Conservation (phyloP, 1,140 invertebrate genomes). For the Drosophila subobscura region DNA sequence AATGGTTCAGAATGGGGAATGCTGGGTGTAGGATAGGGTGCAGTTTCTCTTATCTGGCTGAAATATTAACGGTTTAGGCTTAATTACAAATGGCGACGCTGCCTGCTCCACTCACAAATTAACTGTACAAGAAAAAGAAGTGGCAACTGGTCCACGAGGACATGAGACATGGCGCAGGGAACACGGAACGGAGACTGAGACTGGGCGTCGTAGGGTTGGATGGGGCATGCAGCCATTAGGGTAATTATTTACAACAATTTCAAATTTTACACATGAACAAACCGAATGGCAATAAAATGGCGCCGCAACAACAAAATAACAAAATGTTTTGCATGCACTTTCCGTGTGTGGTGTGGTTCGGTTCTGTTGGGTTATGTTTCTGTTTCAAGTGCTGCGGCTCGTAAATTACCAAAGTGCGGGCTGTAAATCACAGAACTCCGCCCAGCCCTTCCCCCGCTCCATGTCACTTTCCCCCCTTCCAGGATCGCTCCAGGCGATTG, state of each 20-base stretch:
- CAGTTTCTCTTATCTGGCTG: conserved; percentile 68
- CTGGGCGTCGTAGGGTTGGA: background rate
- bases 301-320: conserved; percentile 20
- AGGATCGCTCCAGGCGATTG: conserved; percentile 23
- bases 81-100: conserved; percentile 78
- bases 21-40: conserved; percentile 18
- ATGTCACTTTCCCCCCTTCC: conserved; percentile 30
- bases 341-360: conserved; percentile 27
- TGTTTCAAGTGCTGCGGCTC: conserved; percentile 47
- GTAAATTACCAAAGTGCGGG: conserved; percentile 71
- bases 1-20: too few species aligned
- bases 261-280: conserved; percentile 78
- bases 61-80: conserved; percentile 81
- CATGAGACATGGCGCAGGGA: conserved; percentile 1
- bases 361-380: conserved; percentile 20
- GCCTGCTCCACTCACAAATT: conserved; percentile 56
- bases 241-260: conserved; percentile 82
- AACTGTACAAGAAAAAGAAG: conserved; percentile 38
- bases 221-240: conserved; percentile 55
- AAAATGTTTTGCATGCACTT: conserved; percentile 74
- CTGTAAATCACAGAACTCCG: conserved; percentile 64
- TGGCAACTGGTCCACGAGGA: too few species aligned
- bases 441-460: background rate
- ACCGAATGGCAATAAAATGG: conserved; percentile 64
- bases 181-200: conserved; percentile 22